Evolutionary conservation across 2,888 invertebrate species (phyloP), one percentile per base, ranked within the genome.

Genomic region (Patella pellucida): DNA sequence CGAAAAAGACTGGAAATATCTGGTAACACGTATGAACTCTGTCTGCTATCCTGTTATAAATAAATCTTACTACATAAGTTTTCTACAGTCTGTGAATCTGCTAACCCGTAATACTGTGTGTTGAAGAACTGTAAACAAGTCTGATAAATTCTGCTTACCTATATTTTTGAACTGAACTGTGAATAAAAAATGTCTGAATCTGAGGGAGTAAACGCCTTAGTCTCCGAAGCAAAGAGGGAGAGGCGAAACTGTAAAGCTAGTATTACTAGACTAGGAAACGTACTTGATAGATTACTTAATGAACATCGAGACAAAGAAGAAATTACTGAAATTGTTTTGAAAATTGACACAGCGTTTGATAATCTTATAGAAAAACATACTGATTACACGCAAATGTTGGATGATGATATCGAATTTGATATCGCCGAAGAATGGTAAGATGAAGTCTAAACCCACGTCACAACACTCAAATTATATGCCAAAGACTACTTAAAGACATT

Each of bases 201-300:
- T 3, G 62, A 62, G 14, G 16, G 15, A 62, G 2, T 62, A 23
- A 23, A 23, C 23, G 15, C 9, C 3, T 62, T 62, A 16, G 11
- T 62, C 19, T 62, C 23, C n/a, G 62, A 62, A 62, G 62, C 62
- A n/a, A 62, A 62, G 62, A 62, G 9, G 62, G 23, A 62, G 23
- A 62, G 62, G 23, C n/a, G 62, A 62, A 62, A 62, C 3, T 62
- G 62, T 62, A 62, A 62, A 62, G 62, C 62, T 62, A 23, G 19
- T 19, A 62, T 62, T 19, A 62, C 62, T 23, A 62, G 62, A 62
- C 23, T 62, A 62, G 62, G 19, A 1, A 62, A 62, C 41, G 56
- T 62, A 11, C 15, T 62, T 19, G 56, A 62, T 16, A 62, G 56
- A 62, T 19, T 62, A 19, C n/a, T 62, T 4, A 62, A 62, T 62